A percentile compares a stretch with the other conserved stretches of the same genome.
Conservation (phyloP, 2,113 vertebrate species). For the Pollimyrus isidori region DNA sequence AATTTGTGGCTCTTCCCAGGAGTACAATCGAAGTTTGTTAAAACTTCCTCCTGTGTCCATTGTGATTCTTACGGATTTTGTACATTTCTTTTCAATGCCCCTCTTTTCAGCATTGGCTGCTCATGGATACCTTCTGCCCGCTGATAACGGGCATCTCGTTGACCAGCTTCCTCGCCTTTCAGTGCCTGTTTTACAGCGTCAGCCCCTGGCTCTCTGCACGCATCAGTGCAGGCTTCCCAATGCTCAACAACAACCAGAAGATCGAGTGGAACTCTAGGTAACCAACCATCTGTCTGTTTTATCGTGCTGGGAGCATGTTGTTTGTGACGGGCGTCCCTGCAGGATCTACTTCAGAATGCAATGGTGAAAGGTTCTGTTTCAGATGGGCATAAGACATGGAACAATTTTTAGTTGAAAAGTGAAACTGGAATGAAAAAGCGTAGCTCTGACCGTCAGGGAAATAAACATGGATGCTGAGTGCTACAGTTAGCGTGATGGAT, state of each 20-base stretch:
- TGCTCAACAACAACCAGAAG: constrained; percentile 79
- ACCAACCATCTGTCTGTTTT: not conserved
- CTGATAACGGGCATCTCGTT: constrained; percentile 61
- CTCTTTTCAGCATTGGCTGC: constrained; percentile 50
- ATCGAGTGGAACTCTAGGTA: constrained; percentile 99
- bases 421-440: not conserved
- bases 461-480: not conserved
- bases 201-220: constrained; percentile 77
- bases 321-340: not conserved
- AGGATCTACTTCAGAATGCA: not conserved
- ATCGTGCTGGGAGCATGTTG: not conserved
- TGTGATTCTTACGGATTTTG: not conserved
- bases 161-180: constrained; percentile 80
- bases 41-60: not conserved
- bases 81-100: not conserved
- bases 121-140: constrained; percentile 76
- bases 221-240: constrained; percentile 71
- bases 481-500: not conserved
- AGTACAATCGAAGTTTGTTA: not conserved
- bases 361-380: not conserved
- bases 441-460: not conserved
- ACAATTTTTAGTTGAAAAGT: not conserved
- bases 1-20: not conserved
- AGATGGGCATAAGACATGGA: not conserved
- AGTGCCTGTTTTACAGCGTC: constrained; percentile 80